Base-by-base conservation (phyloP, 2,888 invertebrate species). In the Dynastes hyllus region DNA sequence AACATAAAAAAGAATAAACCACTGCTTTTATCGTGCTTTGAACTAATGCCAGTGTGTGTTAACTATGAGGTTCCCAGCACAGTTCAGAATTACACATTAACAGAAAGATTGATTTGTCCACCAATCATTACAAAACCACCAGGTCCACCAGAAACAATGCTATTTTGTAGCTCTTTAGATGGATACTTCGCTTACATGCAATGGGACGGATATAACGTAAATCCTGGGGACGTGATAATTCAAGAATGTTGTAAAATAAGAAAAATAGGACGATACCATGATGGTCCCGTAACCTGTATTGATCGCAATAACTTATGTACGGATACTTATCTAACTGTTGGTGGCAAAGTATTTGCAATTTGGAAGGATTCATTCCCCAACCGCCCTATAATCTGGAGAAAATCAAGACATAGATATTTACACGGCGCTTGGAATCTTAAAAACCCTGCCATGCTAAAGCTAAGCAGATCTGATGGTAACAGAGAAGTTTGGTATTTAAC, bases 401-500 rank as follows among this genome's bases (percentile, higher is more conserved):
- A 91, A 82, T 90, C 92, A 13, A 89, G 90, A 1, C 88, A 90
- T 50, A 89, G 89, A 77, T 90, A 94, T 81, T 94, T 94, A 0
- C 91, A 92, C 16, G 92, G 94, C 0, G 89, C 90, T 53, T 97
- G 96, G 96, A 95, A 95, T n/a, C 90, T 91, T n/a, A 91, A 92
- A 63, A 91, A 94, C 73, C 93, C 96, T 0, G 55, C 81, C 0
- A 78, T 81, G 27, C 89, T 96, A 79, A 94, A 93, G 85, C 88
- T 96, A 77, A 91, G 93, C 0, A 92, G 94, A 27, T 91, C 90
- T 32, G 95, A 96, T 89, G 96, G 96, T 2, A 92, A 91, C 79
- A 89, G 96, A 13, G 96, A 97, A 88, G 92, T 93, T 11, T 97
- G 97, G 97, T 94, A 96, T 89, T 89, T 97, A 78, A 88, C 94